Evolutionary conservation across 2,797 vertebrate species (phyloP).

Genomic region (Argya squamiceps): DNA sequence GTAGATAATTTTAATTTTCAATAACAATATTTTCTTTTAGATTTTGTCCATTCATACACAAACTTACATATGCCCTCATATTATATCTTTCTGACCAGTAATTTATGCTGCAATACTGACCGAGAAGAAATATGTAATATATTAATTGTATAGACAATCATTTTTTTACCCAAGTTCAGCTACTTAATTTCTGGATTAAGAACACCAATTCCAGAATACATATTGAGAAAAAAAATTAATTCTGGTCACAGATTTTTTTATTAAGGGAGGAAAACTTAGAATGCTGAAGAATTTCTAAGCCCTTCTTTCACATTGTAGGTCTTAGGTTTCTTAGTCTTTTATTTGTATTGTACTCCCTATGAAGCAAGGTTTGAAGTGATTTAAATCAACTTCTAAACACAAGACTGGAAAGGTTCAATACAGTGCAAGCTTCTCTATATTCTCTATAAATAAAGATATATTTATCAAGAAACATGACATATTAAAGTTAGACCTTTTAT

Average conservation of each 20-base stretch:
- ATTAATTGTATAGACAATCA: not conserved
- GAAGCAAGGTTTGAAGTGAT: not conserved
- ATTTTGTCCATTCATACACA: not conserved
- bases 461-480: not conserved
- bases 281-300: constrained; percentile 7
- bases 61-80: rapidly evolving
- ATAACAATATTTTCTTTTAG: not conserved
- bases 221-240: constrained; percentile 23
- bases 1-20: not conserved
- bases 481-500: not conserved
- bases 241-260: not conserved
- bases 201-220: not conserved
- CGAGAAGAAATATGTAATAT: not conserved
- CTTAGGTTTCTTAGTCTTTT: not conserved
- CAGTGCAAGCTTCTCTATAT: not conserved
- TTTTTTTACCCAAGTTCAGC: not conserved
- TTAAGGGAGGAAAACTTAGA: constrained; percentile 11
- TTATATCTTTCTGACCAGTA: not conserved
- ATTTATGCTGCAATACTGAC: not conserved
- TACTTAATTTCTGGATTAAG: not conserved
- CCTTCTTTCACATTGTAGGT: not conserved
- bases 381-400: not conserved
- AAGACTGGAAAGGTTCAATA: not conserved
- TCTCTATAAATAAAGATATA: no score
- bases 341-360: not conserved